phyloP scores from a whole-genome alignment of 2,888 invertebrate species.

The Chloroclystis v-ata region DNA sequence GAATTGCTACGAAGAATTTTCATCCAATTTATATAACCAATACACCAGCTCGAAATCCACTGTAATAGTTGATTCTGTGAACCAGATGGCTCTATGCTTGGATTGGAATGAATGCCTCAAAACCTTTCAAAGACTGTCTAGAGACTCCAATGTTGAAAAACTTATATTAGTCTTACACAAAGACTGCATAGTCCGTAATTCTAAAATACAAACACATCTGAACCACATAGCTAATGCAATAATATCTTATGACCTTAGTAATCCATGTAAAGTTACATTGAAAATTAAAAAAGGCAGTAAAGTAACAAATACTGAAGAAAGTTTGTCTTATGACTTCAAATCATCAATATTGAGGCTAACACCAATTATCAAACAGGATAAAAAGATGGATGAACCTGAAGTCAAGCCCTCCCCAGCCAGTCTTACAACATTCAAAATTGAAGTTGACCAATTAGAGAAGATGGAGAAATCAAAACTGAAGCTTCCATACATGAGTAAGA shows the following conservation, averaged over 20 bases:
- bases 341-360: constrained; percentile 46
- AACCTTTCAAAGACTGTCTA: constrained; percentile 40
- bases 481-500: constrained; percentile 79
- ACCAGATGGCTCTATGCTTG: constrained; percentile 58
- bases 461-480: constrained; percentile 78
- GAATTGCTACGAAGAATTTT: constrained; percentile 43
- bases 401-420: constrained; percentile 54
- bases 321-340: constrained; percentile 48
- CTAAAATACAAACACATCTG: constrained; percentile 62
- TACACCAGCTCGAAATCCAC: constrained; percentile 41
- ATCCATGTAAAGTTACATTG: constrained; percentile 47
- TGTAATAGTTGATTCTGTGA: constrained; percentile 62
- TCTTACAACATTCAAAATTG: constrained; percentile 81
- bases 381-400: constrained; percentile 50
- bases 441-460: constrained; percentile 79
- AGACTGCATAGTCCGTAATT: constrained; percentile 64
- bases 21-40: constrained; percentile 32
- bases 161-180: constrained; percentile 64
- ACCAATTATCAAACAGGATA: constrained; percentile 45
- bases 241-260: constrained; percentile 46
- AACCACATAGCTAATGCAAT: constrained; percentile 65
- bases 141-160: constrained; percentile 44
- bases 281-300: constrained; percentile 75
- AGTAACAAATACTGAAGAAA: constrained; percentile 65
- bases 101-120: constrained; percentile 59